Evolutionary conservation across 2,888 invertebrate genomes (phyloP), one percentile per base, ranked within the genome.

Genomic region (Agrochola litura): DNA sequence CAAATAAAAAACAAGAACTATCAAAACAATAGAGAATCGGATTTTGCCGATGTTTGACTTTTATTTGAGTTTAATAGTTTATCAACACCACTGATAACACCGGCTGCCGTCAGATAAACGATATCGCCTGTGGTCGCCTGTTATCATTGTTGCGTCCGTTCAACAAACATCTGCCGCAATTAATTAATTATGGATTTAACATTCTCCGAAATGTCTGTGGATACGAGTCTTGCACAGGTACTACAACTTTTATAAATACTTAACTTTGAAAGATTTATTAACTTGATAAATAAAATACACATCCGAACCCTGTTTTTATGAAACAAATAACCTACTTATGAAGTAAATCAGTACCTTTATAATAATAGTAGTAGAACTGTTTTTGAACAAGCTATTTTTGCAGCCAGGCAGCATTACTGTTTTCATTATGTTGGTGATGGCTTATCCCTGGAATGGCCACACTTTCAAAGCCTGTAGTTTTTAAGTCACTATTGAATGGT

Each of bases 141-240:
- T 43, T 46, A 66, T 49, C 65, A 49, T 58, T 43, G 19, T 41
- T 6, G 12, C 54, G 22, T 52, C 58, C 25, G 14, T 74, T 54
- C 1, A 66, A 56, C 25, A 22, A 14, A 60, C 49, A 22, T 22
- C 56, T 1, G 54, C n/a, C 10, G 49, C 14, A 65, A 46, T 61
- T 30, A 22, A 52, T n/a, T 54, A 46, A 69, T n/a, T 30, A 87
- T 88, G 83, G 82, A 81, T 6, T 67, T 88, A 30, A 70, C 64
- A 73, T 88, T 86, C 65, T 81, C 86, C 54, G 43, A 81, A 86
- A 88, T 84, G 77, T 22, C 65, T 10, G 82, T 81, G 77, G 79
- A 88, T 16, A 86, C 86, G 1, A 78, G 46, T 49, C 82, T 86
- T 43, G 87, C 82, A 43, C 76, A 81, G 86, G 87, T 87, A 76